Percentiles rank a stretch among this genome's conserved stretches.
Evolutionary conservation across 2,113 vertebrate genomes (phyloP).

Genomic region (Heloderma charlesbogerti): DNA sequence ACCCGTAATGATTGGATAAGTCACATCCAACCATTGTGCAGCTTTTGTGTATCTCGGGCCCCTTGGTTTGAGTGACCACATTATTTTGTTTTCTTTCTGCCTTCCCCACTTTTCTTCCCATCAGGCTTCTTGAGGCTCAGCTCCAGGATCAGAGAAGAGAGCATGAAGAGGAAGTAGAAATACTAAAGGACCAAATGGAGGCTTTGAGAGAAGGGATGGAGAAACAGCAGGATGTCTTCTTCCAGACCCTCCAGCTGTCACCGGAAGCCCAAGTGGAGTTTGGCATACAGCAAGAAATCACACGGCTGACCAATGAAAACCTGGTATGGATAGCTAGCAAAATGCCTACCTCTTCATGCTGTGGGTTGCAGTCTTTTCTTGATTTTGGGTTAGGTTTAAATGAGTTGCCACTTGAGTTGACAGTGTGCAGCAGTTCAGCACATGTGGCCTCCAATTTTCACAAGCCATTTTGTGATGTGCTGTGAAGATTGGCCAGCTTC

Average conservation of each 20-base stretch:
- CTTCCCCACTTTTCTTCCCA: background rate
- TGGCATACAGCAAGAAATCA: constrained; percentile 92
- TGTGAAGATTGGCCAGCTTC: too few relatives aligned
- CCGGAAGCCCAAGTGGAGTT: constrained; percentile 90
- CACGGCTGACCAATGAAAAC: constrained; percentile 93
- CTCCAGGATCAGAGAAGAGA: constrained; percentile 87
- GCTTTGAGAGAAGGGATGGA: constrained; percentile 84
- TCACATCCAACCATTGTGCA: background rate
- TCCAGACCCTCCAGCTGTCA: constrained; percentile 84
- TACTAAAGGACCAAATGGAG: constrained; percentile 82
- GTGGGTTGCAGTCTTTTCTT: background rate
- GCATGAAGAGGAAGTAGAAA: constrained; percentile 84
- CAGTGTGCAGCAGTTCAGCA: background rate
- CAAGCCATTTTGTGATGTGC: background rate
- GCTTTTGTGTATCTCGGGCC: background rate
- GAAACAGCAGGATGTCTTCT: constrained; percentile 88
- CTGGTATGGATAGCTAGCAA: constrained; percentile 80
- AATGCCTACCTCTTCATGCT: background rate
- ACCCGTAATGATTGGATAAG: background rate
- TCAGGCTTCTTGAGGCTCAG: constrained; percentile 90
- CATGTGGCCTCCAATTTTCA: too few relatives aligned
- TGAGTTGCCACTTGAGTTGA: background rate
- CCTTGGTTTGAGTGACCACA: background rate
- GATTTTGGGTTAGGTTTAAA: background rate
- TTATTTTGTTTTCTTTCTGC: background rate